Conservation (phyloP, 2,888 invertebrate species). For the Platerodrilus igneus region DNA sequence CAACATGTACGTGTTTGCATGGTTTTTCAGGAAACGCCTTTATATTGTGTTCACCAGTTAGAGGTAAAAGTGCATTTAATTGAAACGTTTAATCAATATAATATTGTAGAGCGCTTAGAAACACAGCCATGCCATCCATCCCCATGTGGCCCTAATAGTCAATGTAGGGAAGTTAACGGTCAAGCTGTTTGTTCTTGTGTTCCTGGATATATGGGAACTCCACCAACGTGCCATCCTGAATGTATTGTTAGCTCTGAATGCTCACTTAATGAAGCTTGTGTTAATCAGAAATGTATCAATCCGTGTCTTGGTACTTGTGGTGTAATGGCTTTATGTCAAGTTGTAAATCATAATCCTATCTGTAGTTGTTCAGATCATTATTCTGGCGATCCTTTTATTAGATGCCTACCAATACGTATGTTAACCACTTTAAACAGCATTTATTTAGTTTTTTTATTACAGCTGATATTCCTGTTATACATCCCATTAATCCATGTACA, state of each 20-base stretch:
- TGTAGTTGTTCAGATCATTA: slow-evolving; percentile 69
- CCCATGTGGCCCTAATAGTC: slow-evolving; percentile 74
- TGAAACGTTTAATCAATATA: background rate
- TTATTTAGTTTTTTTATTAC: no score
- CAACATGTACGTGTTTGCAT: slow-evolving; percentile 69
- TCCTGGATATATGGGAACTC: slow-evolving; percentile 66
- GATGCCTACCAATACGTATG: slow-evolving; percentile 55
- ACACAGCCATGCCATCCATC: slow-evolving; percentile 68
- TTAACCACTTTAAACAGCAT: background rate
- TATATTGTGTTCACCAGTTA: slow-evolving; percentile 58
- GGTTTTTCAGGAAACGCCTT: slow-evolving; percentile 70
- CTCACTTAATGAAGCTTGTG: slow-evolving; percentile 67
- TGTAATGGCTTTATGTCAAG: slow-evolving; percentile 71
- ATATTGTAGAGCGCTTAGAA: no score
- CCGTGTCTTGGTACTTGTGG: slow-evolving; percentile 79
- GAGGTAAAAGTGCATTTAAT: slow-evolving; percentile 50
- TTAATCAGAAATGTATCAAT: slow-evolving; percentile 71
- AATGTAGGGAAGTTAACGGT: slow-evolving; percentile 64
- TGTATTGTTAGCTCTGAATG: slow-evolving; percentile 79
- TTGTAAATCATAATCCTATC: slow-evolving; percentile 77
- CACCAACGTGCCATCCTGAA: slow-evolving; percentile 74
- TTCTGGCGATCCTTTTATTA: slow-evolving; percentile 72
- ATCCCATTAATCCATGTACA: slow-evolving; percentile 56
- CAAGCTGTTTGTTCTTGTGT: slow-evolving; percentile 60
- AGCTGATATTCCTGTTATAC: slow-evolving; percentile 31